phyloP scores from a whole-genome alignment of 2,888 invertebrate genomes.

The Andrena camellia region DNA sequence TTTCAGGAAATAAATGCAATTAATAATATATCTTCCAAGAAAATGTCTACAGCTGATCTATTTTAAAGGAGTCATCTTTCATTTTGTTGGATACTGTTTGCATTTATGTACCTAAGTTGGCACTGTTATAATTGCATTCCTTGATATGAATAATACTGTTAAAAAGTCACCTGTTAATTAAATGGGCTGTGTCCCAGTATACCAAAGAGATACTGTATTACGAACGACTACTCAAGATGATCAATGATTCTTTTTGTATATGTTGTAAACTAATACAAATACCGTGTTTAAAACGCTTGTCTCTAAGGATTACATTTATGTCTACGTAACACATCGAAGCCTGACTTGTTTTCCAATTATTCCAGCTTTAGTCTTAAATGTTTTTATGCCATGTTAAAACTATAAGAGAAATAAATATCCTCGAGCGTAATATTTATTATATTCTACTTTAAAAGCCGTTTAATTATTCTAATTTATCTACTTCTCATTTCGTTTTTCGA shows the following conservation, averaged over 20 bases:
- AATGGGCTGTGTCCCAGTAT: conserved; percentile 22
- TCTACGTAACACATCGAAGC: conserved; percentile 37
- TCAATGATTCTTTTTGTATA: conserved; percentile 37
- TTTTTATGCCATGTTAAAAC: conserved; percentile 22
- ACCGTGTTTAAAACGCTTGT: conserved; percentile 23
- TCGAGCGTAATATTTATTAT: neutral
- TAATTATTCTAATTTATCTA: neutral
- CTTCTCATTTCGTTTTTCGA: neutral
- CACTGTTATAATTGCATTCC: neutral
- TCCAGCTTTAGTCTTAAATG: conserved; percentile 11
- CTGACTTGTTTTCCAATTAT: conserved; percentile 22
- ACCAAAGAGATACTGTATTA: conserved; percentile 37
- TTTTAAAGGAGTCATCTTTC: conserved; percentile 1
- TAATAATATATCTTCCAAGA: conserved; percentile 46
- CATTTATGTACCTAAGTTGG: neutral
- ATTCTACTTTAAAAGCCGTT: neutral
- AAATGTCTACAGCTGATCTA: conserved; percentile 1
- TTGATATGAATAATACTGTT: neutral
- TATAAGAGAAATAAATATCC: conserved; percentile 18
- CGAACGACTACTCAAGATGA: conserved; percentile 9
- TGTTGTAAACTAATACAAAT: conserved; percentile 17
- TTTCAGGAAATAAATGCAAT: conserved; percentile 32
- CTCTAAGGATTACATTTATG: conserved; percentile 1
- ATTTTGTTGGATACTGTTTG: neutral
- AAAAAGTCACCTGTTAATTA: conserved; percentile 16